Percentiles rank a stretch among this genome's conserved stretches.
phyloP scores from a whole-genome alignment of 2,888 invertebrate genomes.

The Endomychus coccineus region DNA sequence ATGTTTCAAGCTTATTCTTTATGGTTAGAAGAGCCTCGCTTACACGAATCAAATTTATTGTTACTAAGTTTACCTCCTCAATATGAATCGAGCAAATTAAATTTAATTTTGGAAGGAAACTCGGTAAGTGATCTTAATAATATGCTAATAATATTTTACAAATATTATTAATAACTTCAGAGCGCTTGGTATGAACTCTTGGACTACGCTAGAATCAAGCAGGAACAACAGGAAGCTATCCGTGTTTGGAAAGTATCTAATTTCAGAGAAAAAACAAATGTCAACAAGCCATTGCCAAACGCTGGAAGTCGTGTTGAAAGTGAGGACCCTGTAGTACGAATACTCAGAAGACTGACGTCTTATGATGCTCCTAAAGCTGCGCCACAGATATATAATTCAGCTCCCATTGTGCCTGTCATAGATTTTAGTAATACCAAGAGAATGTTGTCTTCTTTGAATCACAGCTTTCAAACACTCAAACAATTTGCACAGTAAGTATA shows the following conservation, averaged over 20 bases:
- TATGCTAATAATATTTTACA: not conserved
- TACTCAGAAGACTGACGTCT: conserved; percentile 52
- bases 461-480: conserved; percentile 41
- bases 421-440: conserved; percentile 32
- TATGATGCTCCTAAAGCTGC: conserved; percentile 57
- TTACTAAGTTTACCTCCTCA: conserved; percentile 64
- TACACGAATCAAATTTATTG: conserved; percentile 60
- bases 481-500: conserved; percentile 45
- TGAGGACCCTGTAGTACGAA: conserved; percentile 48
- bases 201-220: conserved; percentile 50
- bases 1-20: conserved; percentile 57
- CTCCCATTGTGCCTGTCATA: conserved; percentile 38
- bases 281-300: conserved; percentile 36
- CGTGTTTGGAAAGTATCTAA: conserved; percentile 51
- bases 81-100: conserved; percentile 59
- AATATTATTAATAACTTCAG: conserved; percentile 30
- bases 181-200: conserved; percentile 62
- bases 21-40: conserved; percentile 72
- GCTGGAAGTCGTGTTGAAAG: conserved; percentile 36
- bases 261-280: conserved; percentile 42
- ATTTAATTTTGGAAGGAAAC: conserved; percentile 54
- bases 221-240: conserved; percentile 47
- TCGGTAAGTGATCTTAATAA: conserved; percentile 39
- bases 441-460: conserved; percentile 36
- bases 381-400: conserved; percentile 47